Evolutionary conservation across 2,888 invertebrate genomes (phyloP).

Genomic region (Polyploca ridens): DNA sequence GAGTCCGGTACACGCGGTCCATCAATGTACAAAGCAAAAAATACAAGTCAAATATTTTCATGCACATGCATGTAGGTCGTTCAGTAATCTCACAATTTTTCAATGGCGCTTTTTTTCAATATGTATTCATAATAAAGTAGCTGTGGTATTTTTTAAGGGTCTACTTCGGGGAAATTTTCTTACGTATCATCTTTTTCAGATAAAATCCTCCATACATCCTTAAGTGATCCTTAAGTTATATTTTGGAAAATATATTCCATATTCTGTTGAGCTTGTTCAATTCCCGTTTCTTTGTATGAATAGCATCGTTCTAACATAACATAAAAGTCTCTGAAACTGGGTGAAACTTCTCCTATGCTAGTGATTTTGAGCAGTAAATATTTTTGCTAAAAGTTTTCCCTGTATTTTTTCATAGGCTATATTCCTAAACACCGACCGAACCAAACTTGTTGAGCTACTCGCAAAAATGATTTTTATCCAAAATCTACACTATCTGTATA

Average conservation of each 20-base stretch:
- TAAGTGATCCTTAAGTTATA: not conserved
- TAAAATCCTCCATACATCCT: no score
- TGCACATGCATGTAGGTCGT: not conserved
- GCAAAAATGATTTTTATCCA: no score
- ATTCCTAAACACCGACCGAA: not conserved
- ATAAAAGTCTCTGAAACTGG: not conserved
- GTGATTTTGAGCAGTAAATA: not conserved
- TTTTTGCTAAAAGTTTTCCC: not conserved
- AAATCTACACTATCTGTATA: no score
- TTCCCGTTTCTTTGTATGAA: not conserved
- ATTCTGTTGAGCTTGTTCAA: not conserved
- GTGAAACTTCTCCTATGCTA: not conserved
- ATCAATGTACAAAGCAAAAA: conserved; percentile 2
- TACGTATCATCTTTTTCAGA: no score
- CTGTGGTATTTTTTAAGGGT: not conserved
- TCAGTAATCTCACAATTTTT: not conserved
- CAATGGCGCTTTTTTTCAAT: not conserved
- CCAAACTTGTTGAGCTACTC: no score
- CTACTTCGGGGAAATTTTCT: no score
- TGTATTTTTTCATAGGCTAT: not conserved
- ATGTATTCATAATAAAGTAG: not conserved
- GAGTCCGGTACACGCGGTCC: not conserved
- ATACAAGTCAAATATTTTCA: not conserved
- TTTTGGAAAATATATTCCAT: not conserved
- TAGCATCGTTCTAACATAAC: not conserved